Evolutionary conservation across 2,797 vertebrate species (phyloP), one percentile per base, ranked within the genome.

Genomic region (Xiphorhynchus erythropygius): DNA sequence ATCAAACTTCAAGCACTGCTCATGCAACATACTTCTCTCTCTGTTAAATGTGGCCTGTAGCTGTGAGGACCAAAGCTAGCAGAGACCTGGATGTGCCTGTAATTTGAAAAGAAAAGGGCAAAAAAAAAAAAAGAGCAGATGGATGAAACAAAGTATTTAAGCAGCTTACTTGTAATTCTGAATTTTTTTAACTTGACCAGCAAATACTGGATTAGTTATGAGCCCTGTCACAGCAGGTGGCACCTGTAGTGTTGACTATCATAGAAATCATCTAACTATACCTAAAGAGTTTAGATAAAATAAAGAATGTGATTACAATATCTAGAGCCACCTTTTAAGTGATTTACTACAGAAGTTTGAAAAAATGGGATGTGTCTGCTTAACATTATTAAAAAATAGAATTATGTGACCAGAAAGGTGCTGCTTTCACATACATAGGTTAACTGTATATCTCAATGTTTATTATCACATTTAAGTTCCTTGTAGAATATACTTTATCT

Each of bases 161-260:
- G 94, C 84, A 90, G 94, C 77, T 97, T 96, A 91, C 87, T 83
- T 95, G 68, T 68, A 88, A 89, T 55, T 77, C 37, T n/a, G 60
- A n/a, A 10, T 77, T 96, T 94, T 95, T 94, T 93, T 73, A 83
- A 87, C 80, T 74, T 91, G 89, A 75, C 25, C 32, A 90, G 87
- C 28, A 90, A 90, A 78, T 83, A 79, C 28, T 87, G 84, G 63
- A 90, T 94, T 84, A 88, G 42, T 92, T 93, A 90, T 75, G 67
- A 93, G 76, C 84, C 52, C 25, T 94, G 42, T 27, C 24, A 18
- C 21, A 46, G 50, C 69, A 97, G 81, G 77, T 74, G 90, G 79
- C 46, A 93, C 27, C 41, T 76, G 13, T 7, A 70, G 50, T 35
- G 75, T 60, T 78, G 57, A 71, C 18, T 41, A 7, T 50, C n/a